A percentile compares a stretch with the other conserved stretches of the same genome.
Evolutionary conservation across 2,888 invertebrate species (phyloP).

Genomic region (Microplitis deprimator): DNA sequence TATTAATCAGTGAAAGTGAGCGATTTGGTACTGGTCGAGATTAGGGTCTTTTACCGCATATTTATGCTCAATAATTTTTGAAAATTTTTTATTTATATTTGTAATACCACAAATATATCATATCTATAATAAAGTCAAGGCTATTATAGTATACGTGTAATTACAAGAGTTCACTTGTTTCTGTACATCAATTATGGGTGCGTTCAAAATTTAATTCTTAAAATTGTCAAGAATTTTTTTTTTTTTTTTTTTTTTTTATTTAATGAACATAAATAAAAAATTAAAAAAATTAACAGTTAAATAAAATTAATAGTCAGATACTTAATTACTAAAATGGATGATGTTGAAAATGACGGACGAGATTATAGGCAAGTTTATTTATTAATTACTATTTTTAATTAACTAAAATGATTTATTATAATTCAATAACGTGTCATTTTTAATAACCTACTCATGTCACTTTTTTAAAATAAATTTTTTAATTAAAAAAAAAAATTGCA

Average conservation of each 20-base stretch:
- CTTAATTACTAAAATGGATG: slow-evolving; percentile 40
- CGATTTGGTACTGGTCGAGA: no score
- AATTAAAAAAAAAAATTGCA: neutral
- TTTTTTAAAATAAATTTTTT: neutral
- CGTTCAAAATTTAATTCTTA: neutral
- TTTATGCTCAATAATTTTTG: no score
- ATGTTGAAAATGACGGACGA: slow-evolving; percentile 43
- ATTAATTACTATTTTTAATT: neutral
- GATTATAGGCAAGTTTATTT: slow-evolving; percentile 41
- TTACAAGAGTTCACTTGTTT: neutral
- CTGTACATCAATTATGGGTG: neutral
- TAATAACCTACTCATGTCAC: slow-evolving; percentile 10
- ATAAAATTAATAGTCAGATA: no score
- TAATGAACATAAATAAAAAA: slow-evolving; percentile 23
- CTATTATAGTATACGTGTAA: neutral
- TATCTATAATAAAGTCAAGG: slow-evolving; percentile 12
- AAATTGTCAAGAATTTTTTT: slow-evolving; percentile 48
- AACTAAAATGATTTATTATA: no score
- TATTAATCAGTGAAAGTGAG: no score
- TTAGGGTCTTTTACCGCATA: no score
- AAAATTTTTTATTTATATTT: no score
- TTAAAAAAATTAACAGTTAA: neutral
- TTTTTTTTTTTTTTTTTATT: no score
- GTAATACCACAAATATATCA: neutral
- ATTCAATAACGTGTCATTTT: slow-evolving; percentile 3